phyloP scores from a whole-genome alignment of 2,797 vertebrate genomes.

The Lacerta bilineata region DNA sequence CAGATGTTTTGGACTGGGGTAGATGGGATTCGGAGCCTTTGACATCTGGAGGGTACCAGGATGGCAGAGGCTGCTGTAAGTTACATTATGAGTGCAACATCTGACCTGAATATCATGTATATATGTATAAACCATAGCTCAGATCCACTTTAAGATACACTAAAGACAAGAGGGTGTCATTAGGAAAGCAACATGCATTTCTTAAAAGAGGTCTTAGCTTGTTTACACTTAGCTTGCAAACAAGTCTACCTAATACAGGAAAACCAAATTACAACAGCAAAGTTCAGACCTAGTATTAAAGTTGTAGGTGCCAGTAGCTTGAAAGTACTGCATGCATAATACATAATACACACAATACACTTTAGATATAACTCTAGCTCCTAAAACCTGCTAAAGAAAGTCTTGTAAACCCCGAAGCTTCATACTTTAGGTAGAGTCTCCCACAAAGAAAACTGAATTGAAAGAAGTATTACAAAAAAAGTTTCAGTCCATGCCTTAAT shows the following conservation, averaged over 20 bases:
- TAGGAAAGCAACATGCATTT: not conserved
- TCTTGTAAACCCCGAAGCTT: not conserved
- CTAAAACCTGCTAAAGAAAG: not conserved
- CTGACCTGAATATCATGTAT: not conserved
- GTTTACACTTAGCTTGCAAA: not conserved
- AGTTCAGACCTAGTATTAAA: not conserved
- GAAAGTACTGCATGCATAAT: not conserved
- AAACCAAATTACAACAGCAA: not conserved
- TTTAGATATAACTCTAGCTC: not conserved
- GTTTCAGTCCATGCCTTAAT: not conserved
- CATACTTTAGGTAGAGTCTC: not conserved
- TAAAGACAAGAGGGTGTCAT: not conserved
- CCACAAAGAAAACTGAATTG: not conserved
- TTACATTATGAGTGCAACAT: not conserved
- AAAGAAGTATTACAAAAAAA: not conserved
- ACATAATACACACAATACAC: not conserved
- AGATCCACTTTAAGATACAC: not conserved
- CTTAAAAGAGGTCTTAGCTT: not conserved
- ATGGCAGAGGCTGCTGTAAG: not conserved
- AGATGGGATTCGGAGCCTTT: too few relatives aligned
- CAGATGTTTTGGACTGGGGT: not conserved
- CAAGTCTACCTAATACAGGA: not conserved
- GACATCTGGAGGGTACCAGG: too few relatives aligned
- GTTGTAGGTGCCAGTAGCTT: not conserved
- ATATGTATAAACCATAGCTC: not conserved